These are phyloP conservation scores for Myripristis murdjan DNA, from an alignment of 2,797 vertebrate species.

Conservation along the genomic window DNA sequence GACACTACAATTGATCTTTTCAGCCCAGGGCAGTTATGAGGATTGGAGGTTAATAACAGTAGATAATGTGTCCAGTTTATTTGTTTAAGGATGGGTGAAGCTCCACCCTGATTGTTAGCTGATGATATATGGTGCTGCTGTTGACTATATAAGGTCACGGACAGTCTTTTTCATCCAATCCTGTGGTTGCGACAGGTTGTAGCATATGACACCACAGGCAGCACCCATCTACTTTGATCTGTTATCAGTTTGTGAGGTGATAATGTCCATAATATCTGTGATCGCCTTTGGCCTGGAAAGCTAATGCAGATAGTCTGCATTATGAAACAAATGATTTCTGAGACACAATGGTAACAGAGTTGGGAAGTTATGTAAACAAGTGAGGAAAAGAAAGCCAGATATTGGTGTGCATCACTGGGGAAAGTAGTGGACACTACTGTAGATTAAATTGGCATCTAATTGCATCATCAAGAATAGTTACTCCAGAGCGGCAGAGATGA, in stretches of 20 bases:
- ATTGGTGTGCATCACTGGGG: neutral
- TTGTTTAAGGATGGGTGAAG: conserved; percentile 20
- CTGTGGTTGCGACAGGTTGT: neutral
- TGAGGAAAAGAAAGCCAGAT: neutral
- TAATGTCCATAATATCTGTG: too few relatives aligned
- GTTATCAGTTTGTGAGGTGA: too few relatives aligned
- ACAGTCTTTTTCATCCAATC: neutral
- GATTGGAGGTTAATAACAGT: neutral
- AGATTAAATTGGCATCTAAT: neutral
- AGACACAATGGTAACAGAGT: neutral
- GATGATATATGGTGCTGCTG: conserved; percentile 6
- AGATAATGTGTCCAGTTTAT: conserved; percentile 21
- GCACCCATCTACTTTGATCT: too few relatives aligned
- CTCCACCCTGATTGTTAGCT: conserved; percentile 11
- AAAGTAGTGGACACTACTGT: neutral
- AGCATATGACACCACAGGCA: neutral
- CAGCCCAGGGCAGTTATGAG: conserved; percentile 4
- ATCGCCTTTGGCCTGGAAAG: neutral
- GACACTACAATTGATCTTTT: neutral
- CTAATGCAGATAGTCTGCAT: neutral
- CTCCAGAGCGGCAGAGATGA: conserved; percentile 4
- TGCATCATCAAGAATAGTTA: neutral
- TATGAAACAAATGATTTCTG: neutral
- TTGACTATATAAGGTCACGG: conserved; percentile 8
- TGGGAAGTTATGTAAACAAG: neutral